phyloP scores from a whole-genome alignment of 53 echinoderm and acorn worm genomes.

The Holothuria scabra region DNA sequence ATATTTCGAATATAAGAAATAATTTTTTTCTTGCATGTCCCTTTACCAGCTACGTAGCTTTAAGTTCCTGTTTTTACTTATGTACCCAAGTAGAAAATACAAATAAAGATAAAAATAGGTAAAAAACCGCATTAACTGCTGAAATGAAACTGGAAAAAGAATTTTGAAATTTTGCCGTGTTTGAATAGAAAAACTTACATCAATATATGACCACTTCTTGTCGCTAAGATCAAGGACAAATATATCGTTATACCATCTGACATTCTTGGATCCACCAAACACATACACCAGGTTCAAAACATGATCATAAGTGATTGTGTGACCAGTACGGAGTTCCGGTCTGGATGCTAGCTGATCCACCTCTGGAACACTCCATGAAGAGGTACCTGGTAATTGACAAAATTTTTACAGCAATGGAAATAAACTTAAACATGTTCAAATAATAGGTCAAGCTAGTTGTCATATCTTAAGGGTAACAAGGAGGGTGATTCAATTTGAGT shows the following conservation, averaged over 20 bases:
- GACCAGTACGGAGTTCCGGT: constrained; percentile 87
- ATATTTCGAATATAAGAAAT: too few species aligned
- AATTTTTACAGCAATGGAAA: too few species aligned
- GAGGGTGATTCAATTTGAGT: too few species aligned
- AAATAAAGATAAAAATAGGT: background rate
- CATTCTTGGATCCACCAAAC: constrained; percentile 93
- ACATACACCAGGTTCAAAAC: constrained; percentile 75
- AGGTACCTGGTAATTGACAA: constrained; percentile 48
- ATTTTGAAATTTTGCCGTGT: background rate
- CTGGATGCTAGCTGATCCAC: constrained; percentile 58
- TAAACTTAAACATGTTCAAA: too few species aligned
- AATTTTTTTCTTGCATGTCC: too few species aligned
- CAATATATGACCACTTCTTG: constrained; percentile 83
- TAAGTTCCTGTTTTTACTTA: too few species aligned
- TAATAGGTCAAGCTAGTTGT: too few species aligned
- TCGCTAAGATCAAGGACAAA: constrained; percentile 81
- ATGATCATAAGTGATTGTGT: constrained; percentile 86
- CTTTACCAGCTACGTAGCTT: too few species aligned
- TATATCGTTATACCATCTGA: constrained; percentile 92
- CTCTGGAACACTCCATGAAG: constrained; percentile 69
- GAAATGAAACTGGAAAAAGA: background rate
- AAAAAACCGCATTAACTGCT: background rate
- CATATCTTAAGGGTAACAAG: too few species aligned
- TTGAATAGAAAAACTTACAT: constrained; percentile 51
- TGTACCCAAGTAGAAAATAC: too few species aligned